These are phyloP conservation scores for Apis cerana DNA, from an alignment of 1,140 invertebrate species.

Conservation along the genomic window DNA sequence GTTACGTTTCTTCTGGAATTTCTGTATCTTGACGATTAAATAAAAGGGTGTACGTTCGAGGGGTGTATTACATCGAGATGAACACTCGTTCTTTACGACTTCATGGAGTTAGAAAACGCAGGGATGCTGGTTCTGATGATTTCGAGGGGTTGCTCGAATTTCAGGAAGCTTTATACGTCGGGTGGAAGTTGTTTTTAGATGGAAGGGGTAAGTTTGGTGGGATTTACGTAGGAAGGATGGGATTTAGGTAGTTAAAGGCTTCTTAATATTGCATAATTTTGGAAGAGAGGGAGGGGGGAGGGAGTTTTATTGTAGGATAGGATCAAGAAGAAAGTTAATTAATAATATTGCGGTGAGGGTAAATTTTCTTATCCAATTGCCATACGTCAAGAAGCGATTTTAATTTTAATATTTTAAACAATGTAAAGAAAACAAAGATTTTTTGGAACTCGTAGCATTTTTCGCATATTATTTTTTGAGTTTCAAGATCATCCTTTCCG, in stretches of 20 bases:
- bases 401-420: too few relatives aligned
- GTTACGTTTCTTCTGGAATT: too few relatives aligned
- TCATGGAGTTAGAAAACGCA: background rate
- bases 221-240: background rate
- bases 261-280: background rate
- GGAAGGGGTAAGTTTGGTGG: background rate
- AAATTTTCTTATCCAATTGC: background rate
- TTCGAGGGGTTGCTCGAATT: background rate
- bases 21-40: too few relatives aligned
- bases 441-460: too few relatives aligned
- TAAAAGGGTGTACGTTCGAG: too few relatives aligned
- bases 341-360: background rate
- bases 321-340: background rate
- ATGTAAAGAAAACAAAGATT: too few relatives aligned
- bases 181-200: background rate
- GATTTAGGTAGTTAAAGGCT: background rate
- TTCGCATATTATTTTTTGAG: too few relatives aligned
- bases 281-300: background rate
- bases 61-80: too few relatives aligned
- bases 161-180: background rate
- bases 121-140: background rate
- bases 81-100: background rate
- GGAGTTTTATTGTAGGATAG: background rate
- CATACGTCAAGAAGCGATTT: too few relatives aligned
- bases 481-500: too few relatives aligned